Conservation (phyloP, 2,797 vertebrate species). For the Antennarius maculatus region DNA sequence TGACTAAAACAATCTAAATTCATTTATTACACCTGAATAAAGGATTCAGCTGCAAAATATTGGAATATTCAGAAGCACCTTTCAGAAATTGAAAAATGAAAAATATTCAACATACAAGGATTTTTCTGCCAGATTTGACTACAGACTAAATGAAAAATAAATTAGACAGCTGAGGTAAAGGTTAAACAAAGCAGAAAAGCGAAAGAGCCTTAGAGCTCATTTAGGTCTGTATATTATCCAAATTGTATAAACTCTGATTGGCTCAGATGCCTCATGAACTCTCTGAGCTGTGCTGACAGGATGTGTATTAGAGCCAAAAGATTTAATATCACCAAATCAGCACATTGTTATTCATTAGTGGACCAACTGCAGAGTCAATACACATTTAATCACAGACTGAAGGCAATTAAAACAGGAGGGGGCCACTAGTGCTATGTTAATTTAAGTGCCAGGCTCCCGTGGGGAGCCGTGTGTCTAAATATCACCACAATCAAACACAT, state of each 20-base stretch:
- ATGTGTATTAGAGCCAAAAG: constrained; percentile 80
- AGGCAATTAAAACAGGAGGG: constrained; percentile 84
- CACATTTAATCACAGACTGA: constrained; percentile 84
- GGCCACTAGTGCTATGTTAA: constrained; percentile 80
- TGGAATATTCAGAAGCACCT: neutral
- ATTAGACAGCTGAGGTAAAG: fast-evolving
- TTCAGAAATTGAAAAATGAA: neutral
- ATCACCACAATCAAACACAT: constrained; percentile 75
- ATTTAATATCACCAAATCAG: constrained; percentile 84
- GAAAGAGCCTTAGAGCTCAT: neutral
- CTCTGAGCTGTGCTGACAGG: constrained; percentile 57
- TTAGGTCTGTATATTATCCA: neutral
- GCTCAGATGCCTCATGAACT: constrained; percentile 55
- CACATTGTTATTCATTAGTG: constrained; percentile 85
- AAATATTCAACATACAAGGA: fast-evolving
- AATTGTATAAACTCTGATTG: neutral
- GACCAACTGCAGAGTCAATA: constrained; percentile 85
- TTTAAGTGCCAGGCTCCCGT: constrained; percentile 78
- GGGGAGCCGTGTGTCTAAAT: constrained; percentile 81
- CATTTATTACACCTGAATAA: neutral
- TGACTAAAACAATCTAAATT: neutral
- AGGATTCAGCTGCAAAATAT: neutral
- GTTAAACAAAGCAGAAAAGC: neutral
- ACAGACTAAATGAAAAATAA: neutral
- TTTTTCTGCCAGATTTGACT: neutral